Evolutionary conservation across 2,888 invertebrate genomes (phyloP).

Genomic region (Eilema depressum): DNA sequence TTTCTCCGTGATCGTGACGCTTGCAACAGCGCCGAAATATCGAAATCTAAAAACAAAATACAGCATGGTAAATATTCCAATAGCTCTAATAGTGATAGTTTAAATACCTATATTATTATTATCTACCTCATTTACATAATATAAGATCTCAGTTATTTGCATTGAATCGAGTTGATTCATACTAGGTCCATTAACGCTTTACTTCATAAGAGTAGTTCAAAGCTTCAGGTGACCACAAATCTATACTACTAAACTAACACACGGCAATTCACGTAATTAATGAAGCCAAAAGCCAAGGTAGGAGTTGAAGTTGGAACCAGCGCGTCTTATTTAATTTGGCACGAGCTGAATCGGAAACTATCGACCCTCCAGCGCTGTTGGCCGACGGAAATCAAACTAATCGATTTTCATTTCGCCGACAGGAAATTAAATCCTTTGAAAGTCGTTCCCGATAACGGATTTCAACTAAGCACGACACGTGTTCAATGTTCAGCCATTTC

Average conservation of each 20-base stretch:
- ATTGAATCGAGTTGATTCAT: background rate
- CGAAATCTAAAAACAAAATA: too few species aligned
- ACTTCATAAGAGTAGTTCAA: background rate
- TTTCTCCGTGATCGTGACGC: too few species aligned
- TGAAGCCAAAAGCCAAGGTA: slow-evolving; percentile 49
- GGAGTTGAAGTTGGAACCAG: slow-evolving; percentile 57
- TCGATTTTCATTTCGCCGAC: slow-evolving; percentile 85
- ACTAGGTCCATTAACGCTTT: background rate
- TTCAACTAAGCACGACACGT: slow-evolving; percentile 83
- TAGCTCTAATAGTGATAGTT: too few species aligned
- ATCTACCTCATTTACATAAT: too few species aligned
- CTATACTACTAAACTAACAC: slow-evolving; percentile 16
- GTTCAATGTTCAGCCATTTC: slow-evolving; percentile 72
- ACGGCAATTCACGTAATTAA: slow-evolving; percentile 42
- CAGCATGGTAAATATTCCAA: too few species aligned
- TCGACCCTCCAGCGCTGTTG: slow-evolving; percentile 72
- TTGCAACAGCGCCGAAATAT: too few species aligned
- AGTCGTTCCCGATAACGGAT: slow-evolving; percentile 82
- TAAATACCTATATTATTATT: too few species aligned
- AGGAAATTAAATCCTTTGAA: slow-evolving; percentile 87
- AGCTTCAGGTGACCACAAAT: background rate
- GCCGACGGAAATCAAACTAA: slow-evolving; percentile 85
- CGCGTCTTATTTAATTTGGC: slow-evolving; percentile 80
- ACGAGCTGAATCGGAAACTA: slow-evolving; percentile 79
- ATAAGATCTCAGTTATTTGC: background rate